phyloP scores from a whole-genome alignment of 2,888 invertebrate species.

The Apamea epomidion region DNA sequence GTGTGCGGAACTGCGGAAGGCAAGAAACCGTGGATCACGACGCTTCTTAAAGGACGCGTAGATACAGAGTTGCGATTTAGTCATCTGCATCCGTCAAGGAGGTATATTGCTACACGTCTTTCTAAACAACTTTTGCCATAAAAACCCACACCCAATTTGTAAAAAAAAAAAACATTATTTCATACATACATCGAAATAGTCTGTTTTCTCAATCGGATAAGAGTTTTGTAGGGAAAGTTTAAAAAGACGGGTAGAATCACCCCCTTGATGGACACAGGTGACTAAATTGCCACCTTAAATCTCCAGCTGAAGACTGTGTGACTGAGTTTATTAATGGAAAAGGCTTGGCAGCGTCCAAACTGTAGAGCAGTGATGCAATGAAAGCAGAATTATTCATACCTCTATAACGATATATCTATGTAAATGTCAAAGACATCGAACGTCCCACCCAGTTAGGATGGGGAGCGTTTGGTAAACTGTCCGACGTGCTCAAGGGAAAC shows the following conservation, averaged over 20 bases:
- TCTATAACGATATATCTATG: background rate
- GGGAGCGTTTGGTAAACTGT: too few relatives aligned
- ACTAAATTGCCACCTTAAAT: background rate
- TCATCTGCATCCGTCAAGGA: background rate
- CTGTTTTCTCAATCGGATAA: background rate
- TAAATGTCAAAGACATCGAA: background rate
- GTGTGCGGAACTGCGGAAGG: background rate
- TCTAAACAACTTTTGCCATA: background rate
- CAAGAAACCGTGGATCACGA: background rate
- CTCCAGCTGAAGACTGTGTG: background rate
- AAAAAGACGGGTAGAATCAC: background rate
- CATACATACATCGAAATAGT: too few relatives aligned
- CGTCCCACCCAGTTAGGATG: background rate
- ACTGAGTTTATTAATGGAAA: background rate
- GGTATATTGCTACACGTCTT: background rate
- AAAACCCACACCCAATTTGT: too few relatives aligned
- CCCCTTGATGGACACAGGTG: background rate
- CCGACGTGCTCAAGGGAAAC: background rate
- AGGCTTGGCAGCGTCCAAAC: background rate
- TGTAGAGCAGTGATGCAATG: background rate
- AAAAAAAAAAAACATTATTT: background rate
- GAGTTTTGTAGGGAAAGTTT: background rate
- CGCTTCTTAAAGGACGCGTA: background rate
- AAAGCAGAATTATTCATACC: background rate
- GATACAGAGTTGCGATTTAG: background rate